Percentiles rank a stretch among this genome's conserved stretches.
Conservation (phyloP, 2,797 vertebrate genomes). For the Sebastiscus tertius region DNA sequence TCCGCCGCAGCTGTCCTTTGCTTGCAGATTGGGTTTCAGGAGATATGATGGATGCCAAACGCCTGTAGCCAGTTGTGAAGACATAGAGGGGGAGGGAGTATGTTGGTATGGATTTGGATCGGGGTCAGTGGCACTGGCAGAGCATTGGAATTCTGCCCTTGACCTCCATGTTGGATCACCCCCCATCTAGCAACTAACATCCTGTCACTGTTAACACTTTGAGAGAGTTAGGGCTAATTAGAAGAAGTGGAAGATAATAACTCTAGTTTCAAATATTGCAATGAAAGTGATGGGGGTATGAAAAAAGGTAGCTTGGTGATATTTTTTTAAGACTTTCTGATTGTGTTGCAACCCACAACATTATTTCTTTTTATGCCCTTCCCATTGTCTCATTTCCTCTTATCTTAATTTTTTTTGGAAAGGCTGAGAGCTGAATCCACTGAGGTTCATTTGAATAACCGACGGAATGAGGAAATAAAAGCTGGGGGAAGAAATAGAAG, state of each 20-base stretch:
- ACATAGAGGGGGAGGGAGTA: constrained; percentile 25
- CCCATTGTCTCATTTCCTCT: constrained; percentile 63
- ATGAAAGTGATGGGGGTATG: background rate
- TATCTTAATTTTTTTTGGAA: constrained; percentile 67
- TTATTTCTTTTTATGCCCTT: constrained; percentile 52
- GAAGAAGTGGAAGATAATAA: constrained; percentile 10
- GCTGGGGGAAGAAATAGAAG: constrained; percentile 64
- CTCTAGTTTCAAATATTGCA: constrained; percentile 3
- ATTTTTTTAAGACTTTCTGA: constrained; percentile 35
- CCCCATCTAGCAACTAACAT: constrained; percentile 41
- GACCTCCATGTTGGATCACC: constrained; percentile 75
- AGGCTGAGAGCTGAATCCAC: constrained; percentile 59
- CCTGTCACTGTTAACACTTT: constrained; percentile 38
- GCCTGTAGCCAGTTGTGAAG: constrained; percentile 92
- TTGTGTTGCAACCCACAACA: constrained; percentile 47
- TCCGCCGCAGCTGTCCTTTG: constrained; percentile 88
- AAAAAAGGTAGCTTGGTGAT: constrained; percentile 18
- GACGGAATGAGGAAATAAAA: constrained; percentile 73
- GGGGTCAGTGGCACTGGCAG: constrained; percentile 86
- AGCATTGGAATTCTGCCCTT: constrained; percentile 86
- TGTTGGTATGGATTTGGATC: constrained; percentile 79
- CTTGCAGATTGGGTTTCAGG: constrained; percentile 90
- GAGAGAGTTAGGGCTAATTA: constrained; percentile 29
- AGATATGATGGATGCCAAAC: constrained; percentile 89
- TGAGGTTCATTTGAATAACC: constrained; percentile 76